Base-by-base conservation (phyloP, 2,113 vertebrate genomes). In the Nycticorax nycticorax region DNA sequence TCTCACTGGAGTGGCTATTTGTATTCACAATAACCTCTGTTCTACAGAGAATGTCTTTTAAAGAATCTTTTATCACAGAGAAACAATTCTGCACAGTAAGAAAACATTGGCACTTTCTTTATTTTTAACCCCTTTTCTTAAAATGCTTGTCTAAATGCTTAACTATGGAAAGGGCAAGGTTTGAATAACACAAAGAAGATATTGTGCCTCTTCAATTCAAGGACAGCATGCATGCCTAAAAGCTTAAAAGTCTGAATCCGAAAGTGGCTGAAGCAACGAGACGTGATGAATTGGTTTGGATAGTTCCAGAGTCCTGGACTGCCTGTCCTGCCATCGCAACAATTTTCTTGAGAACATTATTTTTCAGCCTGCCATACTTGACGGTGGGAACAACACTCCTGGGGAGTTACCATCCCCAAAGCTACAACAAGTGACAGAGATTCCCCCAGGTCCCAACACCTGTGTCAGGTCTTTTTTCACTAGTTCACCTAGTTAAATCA, bases 101-200 rank as follows among this genome's bases (percentile, higher is more conserved):
- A 73, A 92, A 85, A 83, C 18, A 19, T 45, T 73, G 69, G 5
- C 50, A 73, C 20, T 82, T 76, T 41, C 60, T 73, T 71, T 77
- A 53, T 76, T 96, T 92, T 94, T 90, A 86, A 90, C n/a, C 28
- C 7, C 32, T 76, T 41, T 75, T 92, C 90, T 60, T 81, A 68
- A 89, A 91, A 28, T 27, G 4, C 83, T 91, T 85, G 27, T 76
- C 20, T 72, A n/a, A 60, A 23, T 85, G 78, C n/a, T 92, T 89
- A 85, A 90, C 47, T 32, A 24, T 91, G 26, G 60, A 74, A 47
- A 56, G 55, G 45, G 19, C 47, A 80, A 72, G 52, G 24, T 7
- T 66, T 88, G 41, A 96, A 59, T 74, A 71, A 67, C 33, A 85
- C 23, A 39, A 56, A 57, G 53, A 72, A 43, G 60, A 52, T 30